These are phyloP conservation scores for Spea hammondii DNA, from an alignment of 2,797 vertebrate species.

Conservation along the genomic window DNA sequence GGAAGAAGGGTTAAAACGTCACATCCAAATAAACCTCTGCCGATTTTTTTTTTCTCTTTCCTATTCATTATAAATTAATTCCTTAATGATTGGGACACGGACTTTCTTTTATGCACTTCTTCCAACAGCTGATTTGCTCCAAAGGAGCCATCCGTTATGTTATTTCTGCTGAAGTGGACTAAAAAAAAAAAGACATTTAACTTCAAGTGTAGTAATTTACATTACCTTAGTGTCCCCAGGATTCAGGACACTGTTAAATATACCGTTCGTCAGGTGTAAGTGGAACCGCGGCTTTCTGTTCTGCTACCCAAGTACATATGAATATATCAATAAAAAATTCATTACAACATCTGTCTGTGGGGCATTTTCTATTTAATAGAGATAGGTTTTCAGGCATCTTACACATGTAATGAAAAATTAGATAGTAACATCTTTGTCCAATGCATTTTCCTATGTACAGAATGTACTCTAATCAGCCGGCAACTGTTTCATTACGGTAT, in stretches of 20 bases:
- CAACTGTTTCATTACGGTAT: conserved; percentile 52
- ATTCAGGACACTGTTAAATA: conserved; percentile 53
- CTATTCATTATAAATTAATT: conserved; percentile 46
- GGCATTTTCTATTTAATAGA: conserved; percentile 51
- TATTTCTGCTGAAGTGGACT: conserved; percentile 51
- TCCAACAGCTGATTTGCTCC: conserved; percentile 49
- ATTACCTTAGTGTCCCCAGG: conserved; percentile 51
- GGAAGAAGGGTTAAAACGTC: conserved; percentile 9
- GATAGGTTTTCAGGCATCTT: conserved; percentile 51
- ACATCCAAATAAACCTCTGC: conserved; percentile 11
- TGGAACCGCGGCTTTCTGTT: conserved; percentile 19
- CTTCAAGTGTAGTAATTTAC: conserved; percentile 51
- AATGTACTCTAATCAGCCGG: conserved; percentile 51
- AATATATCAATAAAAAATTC: conserved; percentile 55
- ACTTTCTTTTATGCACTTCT: conserved; percentile 43
- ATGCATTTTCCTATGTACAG: conserved; percentile 50
- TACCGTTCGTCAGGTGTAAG: conserved; percentile 50
- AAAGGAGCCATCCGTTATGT: conserved; percentile 49
- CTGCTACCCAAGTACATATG: conserved; percentile 49
- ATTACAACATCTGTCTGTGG: conserved; percentile 53
- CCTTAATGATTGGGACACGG: conserved; percentile 49
- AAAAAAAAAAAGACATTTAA: conserved; percentile 47
- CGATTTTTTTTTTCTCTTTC: conserved; percentile 1
- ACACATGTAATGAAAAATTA: conserved; percentile 54
- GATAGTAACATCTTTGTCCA: conserved; percentile 51